Percentiles rank a stretch among this genome's conserved stretches.
Conservation (phyloP, 2,888 invertebrate species). For the Perdita meconis region DNA sequence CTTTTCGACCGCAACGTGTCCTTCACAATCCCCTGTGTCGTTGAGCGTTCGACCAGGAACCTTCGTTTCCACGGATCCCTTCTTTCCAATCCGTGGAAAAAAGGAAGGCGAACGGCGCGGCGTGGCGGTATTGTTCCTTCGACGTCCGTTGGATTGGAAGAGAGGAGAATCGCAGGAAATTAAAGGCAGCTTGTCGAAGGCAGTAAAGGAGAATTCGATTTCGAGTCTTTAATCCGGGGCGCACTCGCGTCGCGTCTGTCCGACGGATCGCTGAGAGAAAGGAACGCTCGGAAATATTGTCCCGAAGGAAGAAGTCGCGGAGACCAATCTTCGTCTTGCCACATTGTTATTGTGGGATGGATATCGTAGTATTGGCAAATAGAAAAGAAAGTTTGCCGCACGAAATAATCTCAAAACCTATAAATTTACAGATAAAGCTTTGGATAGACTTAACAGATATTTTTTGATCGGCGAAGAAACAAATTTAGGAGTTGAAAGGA, state of each 20-base stretch:
- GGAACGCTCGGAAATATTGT: background rate
- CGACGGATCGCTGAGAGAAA: conserved; percentile 4
- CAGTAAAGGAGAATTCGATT: conserved; percentile 53
- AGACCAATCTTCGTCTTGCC: background rate
- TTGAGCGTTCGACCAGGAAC: background rate
- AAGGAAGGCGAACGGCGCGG: conserved; percentile 33
- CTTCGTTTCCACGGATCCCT: conserved; percentile 24
- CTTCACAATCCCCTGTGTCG: background rate
- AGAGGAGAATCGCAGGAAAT: conserved; percentile 73
- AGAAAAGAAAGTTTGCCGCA: too few relatives aligned
- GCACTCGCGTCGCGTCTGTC: background rate
- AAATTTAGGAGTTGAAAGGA: too few relatives aligned
- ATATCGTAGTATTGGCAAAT: too few relatives aligned
- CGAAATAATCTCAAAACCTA: too few relatives aligned
- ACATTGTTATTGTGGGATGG: too few relatives aligned
- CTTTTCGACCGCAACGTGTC: background rate
- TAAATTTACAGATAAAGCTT: too few relatives aligned
- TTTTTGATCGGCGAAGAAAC: too few relatives aligned
- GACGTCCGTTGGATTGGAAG: conserved; percentile 66
- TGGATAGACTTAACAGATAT: too few relatives aligned
- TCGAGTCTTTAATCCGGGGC: conserved; percentile 9
- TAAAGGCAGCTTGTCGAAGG: conserved; percentile 66
- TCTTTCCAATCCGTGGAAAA: conserved; percentile 31
- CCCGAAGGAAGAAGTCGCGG: background rate
- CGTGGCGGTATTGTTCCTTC: conserved; percentile 64